These are phyloP conservation scores for Anhinga rufa DNA, from an alignment of 2,113 vertebrate genomes.

Conservation along the genomic window DNA sequence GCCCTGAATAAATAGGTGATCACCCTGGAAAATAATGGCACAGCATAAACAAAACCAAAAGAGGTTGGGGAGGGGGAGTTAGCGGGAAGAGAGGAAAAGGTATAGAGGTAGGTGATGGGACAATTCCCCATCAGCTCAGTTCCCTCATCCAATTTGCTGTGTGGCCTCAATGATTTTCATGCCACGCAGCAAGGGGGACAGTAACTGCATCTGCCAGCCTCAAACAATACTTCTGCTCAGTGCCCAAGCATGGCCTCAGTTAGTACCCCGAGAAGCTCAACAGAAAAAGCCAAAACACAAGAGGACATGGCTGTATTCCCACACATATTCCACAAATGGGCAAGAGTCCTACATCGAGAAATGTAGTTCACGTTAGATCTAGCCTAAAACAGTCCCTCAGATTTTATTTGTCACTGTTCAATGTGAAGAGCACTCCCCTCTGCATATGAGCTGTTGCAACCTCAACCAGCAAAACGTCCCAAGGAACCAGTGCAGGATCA, in stretches of 20 bases:
- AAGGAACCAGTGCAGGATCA: neutral
- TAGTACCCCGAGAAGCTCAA: neutral
- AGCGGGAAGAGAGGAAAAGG: neutral
- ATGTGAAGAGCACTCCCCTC: neutral
- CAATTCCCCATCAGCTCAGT: neutral
- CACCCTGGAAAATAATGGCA: neutral
- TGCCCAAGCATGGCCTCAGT: neutral
- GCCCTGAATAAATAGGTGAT: neutral
- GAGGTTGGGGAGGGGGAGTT: rapidly evolving
- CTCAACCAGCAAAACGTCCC: neutral
- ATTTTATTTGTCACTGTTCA: neutral
- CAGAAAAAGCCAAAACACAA: neutral
- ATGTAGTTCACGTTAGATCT: neutral
- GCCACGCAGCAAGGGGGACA: neutral
- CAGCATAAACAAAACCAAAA: neutral
- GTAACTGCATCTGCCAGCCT: neutral
- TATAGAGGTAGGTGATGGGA: neutral
- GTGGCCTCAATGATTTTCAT: neutral
- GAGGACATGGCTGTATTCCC: neutral
- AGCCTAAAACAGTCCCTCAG: neutral
- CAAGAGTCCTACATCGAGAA: neutral
- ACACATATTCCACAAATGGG: neutral
- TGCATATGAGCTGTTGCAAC: neutral
- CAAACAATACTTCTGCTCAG: neutral
- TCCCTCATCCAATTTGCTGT: neutral